Evolutionary conservation across 2,113 vertebrate species (phyloP), one percentile per base, ranked within the genome.

Genomic region (Leiothrix lutea): DNA sequence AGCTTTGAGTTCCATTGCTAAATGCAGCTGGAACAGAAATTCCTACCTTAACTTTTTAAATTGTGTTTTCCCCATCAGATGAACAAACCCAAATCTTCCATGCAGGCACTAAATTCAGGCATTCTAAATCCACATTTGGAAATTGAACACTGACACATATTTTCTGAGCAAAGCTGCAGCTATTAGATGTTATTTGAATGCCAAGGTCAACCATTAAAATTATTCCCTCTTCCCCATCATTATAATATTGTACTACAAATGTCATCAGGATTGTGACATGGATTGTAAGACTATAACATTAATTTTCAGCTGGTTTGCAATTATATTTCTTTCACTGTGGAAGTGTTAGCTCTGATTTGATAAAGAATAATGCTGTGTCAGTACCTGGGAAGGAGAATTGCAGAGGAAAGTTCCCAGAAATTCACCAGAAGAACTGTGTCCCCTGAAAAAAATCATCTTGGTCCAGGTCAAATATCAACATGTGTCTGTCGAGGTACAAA

Each of bases 241-340:
- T 96, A 93, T 78, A 96, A 90, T 94, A 94, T 94, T 95, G 93
- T 94, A 94, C 90, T 95, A 96, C 94, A 96, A 96, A 96, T 94
- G 94, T 96, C 94, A 96, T 83, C 94, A 64, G 91, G 95, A 96
- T 56, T 88, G 80, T 96, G 92, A 97, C 92, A 96, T 29, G 75
- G 85, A 93, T 93, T 92, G 72, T 93, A 83, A 88, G 92, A 86
- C 82, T 95, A 78, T 86, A 94, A 95, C 92, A 96, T 94, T 95
- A 95, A 93, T 96, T 95, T 96, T 92, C 87, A 93, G 67, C 88
- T 92, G 86, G 67, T 90, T 90, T 84, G 85, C 82, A 92, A 95
- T 93, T 96, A 94, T 92, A 83, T 93, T 95, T 80, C 88, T 91
- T 93, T 92, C 85, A 67, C 60, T 64, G 64, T 65, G 58, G 72